These are phyloP conservation scores for Oligia fasciuncula DNA, from an alignment of 2,888 invertebrate species.

Conservation along the genomic window DNA sequence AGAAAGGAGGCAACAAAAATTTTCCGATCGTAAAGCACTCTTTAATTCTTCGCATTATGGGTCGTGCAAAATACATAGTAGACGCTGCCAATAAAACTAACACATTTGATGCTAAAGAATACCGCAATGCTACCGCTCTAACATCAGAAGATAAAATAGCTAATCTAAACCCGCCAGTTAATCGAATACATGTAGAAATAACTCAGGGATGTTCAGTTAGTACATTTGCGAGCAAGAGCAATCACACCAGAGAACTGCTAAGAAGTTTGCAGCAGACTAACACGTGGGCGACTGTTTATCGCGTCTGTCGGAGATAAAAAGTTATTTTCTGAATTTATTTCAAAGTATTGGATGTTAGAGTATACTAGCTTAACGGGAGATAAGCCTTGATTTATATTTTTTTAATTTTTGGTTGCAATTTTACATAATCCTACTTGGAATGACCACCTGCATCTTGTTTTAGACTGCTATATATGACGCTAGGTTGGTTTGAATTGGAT, in stretches of 20 bases:
- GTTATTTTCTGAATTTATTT: slow-evolving; percentile 56
- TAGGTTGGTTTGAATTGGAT: background rate
- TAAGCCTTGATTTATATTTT: slow-evolving; percentile 36
- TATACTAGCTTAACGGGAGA: slow-evolving; percentile 43
- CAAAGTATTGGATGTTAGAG: slow-evolving; percentile 47
- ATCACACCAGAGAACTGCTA: slow-evolving; percentile 55
- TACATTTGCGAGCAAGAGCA: slow-evolving; percentile 60
- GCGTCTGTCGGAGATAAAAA: slow-evolving; percentile 56
- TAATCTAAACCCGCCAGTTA: slow-evolving; percentile 32
- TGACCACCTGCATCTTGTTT: background rate
- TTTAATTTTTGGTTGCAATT: background rate
- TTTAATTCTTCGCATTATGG: too few relatives aligned
- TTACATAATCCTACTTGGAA: slow-evolving; percentile 28
- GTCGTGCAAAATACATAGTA: too few relatives aligned
- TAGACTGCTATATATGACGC: too few relatives aligned
- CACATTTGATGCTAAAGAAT: background rate
- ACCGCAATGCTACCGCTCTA: slow-evolving; percentile 12
- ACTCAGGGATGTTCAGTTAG: slow-evolving; percentile 40
- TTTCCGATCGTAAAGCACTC: too few relatives aligned
- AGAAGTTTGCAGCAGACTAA: slow-evolving; percentile 39
- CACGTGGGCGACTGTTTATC: slow-evolving; percentile 60
- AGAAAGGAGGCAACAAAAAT: too few relatives aligned
- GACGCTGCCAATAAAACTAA: background rate
- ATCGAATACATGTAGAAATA: slow-evolving; percentile 45
- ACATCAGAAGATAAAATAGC: slow-evolving; percentile 29